A percentile compares a stretch with the other conserved stretches of the same genome.
Conservation (phyloP, 2,888 invertebrate genomes). For the Acanthococcus lagerstroemiae region DNA sequence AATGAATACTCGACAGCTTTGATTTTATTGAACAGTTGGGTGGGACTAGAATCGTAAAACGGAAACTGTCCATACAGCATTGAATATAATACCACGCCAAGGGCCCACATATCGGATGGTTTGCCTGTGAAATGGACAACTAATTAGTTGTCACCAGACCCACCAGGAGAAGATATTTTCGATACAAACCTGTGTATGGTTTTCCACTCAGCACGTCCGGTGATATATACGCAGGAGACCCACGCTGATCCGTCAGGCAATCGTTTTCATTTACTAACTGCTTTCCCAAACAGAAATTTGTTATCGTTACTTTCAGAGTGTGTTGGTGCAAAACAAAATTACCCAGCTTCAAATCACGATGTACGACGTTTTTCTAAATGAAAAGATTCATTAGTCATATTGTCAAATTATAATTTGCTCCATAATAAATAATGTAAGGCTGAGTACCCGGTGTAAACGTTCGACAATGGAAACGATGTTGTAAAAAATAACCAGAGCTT, state of each 20-base stretch:
- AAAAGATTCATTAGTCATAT: too few species aligned
- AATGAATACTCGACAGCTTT: slow-evolving; percentile 62
- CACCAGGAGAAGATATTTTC: neutral
- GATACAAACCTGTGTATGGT: slow-evolving; percentile 63
- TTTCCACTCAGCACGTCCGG: slow-evolving; percentile 67
- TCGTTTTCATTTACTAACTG: slow-evolving; percentile 63
- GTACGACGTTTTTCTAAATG: slow-evolving; percentile 62
- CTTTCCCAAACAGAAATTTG: slow-evolving; percentile 68
- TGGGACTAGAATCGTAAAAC: slow-evolving; percentile 63
- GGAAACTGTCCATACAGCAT: slow-evolving; percentile 74
- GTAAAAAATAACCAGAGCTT: slow-evolving; percentile 61
- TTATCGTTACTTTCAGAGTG: slow-evolving; percentile 55
- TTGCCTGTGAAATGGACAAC: slow-evolving; percentile 44
- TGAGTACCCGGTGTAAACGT: slow-evolving; percentile 62
- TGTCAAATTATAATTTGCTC: too few species aligned
- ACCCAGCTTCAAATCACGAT: slow-evolving; percentile 65
- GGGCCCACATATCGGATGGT: slow-evolving; percentile 74
- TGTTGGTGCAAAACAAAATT: slow-evolving; percentile 63
- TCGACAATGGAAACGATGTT: slow-evolving; percentile 64
- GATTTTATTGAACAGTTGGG: slow-evolving; percentile 63
- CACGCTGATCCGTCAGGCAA: slow-evolving; percentile 61
- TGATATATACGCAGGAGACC: slow-evolving; percentile 70
- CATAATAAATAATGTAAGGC: slow-evolving; percentile 33
- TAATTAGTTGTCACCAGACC: neutral
- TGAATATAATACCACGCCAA: slow-evolving; percentile 66